Evolutionary conservation across 1,140 invertebrate species (phyloP).

Genomic region (Idris sp.): DNA sequence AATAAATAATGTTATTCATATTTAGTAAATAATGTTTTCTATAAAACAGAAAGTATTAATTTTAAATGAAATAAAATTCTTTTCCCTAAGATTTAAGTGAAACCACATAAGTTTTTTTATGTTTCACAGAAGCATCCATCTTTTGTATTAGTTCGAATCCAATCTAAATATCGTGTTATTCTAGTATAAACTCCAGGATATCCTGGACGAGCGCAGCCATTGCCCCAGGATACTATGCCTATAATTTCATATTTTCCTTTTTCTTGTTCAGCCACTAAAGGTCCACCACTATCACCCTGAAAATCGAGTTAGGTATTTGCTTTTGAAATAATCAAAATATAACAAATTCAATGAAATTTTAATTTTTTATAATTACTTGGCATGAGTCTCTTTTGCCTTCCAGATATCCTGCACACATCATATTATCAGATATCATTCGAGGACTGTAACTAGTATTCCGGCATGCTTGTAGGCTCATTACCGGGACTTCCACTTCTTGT

Average conservation of each 20-base stretch:
- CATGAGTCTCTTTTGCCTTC: slow-evolving; percentile 90
- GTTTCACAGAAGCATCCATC: slow-evolving; percentile 81
- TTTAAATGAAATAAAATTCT: too few relatives aligned
- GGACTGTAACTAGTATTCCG: slow-evolving; percentile 87
- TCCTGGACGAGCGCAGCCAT: slow-evolving; percentile 78
- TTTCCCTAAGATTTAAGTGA: too few relatives aligned
- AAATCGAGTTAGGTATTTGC: too few relatives aligned
- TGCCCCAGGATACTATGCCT: slow-evolving; percentile 79
- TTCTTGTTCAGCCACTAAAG: slow-evolving; percentile 84
- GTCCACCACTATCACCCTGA: slow-evolving; percentile 95
- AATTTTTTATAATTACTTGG: slow-evolving; percentile 80
- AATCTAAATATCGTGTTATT: slow-evolving; percentile 82
- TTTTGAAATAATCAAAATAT: too few relatives aligned
- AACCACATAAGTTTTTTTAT: slow-evolving; percentile 1
- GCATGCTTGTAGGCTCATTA: slow-evolving; percentile 87
- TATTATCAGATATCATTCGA: slow-evolving; percentile 90
- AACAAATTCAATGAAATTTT: too few relatives aligned
- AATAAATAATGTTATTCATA: background rate
- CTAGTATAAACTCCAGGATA: slow-evolving; percentile 86
- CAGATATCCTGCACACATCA: slow-evolving; percentile 90
- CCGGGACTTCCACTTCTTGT: slow-evolving; percentile 89
- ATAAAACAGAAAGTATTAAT: background rate
- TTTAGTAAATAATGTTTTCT: background rate
- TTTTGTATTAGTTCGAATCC: slow-evolving; percentile 81
- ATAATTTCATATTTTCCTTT: slow-evolving; percentile 88